These are phyloP conservation scores for Lagopus muta DNA, from an alignment of 2,113 vertebrate species.

Conservation along the genomic window DNA sequence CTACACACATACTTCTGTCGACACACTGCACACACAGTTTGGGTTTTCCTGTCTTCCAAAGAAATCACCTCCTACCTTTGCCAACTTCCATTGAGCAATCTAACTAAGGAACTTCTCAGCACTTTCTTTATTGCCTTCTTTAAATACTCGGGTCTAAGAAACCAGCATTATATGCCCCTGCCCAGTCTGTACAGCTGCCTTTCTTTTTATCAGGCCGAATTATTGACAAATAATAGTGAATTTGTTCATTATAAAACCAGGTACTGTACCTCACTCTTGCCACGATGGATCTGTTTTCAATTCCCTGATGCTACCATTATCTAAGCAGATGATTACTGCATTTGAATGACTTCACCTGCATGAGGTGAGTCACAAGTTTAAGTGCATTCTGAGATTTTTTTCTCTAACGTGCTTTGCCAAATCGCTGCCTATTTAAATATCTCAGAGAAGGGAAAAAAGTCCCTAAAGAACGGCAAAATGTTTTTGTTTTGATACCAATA, in stretches of 20 bases:
- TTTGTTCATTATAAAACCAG: neutral
- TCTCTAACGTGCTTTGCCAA: conserved; percentile 26
- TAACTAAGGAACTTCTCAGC: neutral
- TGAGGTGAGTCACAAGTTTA: conserved; percentile 21
- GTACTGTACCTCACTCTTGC: neutral
- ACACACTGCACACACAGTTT: neutral
- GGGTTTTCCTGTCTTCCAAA: neutral
- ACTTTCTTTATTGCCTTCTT: neutral
- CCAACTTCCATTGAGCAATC: neutral
- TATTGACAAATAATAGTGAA: neutral
- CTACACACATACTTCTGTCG: neutral
- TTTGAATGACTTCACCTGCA: conserved; percentile 23
- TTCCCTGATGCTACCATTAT: neutral
- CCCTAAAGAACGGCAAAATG: conserved; percentile 19
- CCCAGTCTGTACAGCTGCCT: neutral
- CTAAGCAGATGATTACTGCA: neutral
- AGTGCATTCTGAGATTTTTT: conserved; percentile 42
- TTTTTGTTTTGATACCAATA: conserved; percentile 37
- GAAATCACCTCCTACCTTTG: neutral
- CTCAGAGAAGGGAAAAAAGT: neutral
- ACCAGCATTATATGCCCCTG: fast-evolving
- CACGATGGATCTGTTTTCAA: conserved; percentile 3
- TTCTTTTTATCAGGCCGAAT: neutral
- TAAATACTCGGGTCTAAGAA: neutral
- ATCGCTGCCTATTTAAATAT: conserved; percentile 31